Evolutionary conservation across 2,113 vertebrate species (phyloP).

Genomic region (Seriola quinqueradiata): DNA sequence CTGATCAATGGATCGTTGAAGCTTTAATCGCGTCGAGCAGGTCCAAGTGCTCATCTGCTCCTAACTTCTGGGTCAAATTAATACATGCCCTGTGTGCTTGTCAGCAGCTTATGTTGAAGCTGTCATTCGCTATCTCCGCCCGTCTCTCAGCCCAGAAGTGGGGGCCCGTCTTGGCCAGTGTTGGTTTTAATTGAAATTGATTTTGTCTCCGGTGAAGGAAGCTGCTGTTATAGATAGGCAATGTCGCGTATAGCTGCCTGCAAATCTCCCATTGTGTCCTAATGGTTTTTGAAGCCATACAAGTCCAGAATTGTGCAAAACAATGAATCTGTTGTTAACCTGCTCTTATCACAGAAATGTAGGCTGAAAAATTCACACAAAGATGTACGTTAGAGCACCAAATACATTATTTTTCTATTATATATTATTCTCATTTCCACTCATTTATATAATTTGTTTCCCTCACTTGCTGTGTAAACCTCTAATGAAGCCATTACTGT

Average conservation of each 20-base stretch:
- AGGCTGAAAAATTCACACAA: background rate
- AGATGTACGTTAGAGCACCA: background rate
- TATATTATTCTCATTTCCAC: conserved; percentile 26
- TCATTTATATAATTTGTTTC: conserved; percentile 25
- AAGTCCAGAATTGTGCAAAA: conserved; percentile 30
- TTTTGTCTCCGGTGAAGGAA: conserved; percentile 74
- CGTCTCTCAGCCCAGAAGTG: conserved; percentile 43
- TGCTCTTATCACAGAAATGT: background rate
- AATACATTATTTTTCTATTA: background rate
- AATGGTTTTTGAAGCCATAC: conserved; percentile 53
- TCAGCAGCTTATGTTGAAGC: conserved; percentile 49
- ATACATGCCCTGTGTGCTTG: conserved; percentile 35
- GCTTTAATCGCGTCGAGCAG: background rate
- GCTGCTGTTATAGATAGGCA: conserved; percentile 70
- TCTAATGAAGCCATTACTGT: conserved; percentile 44
- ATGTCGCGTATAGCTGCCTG: conserved; percentile 32
- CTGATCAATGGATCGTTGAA: conserved; percentile 28
- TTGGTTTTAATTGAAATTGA: conserved; percentile 84
- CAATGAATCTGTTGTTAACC: conserved; percentile 22
- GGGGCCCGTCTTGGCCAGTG: conserved; percentile 35
- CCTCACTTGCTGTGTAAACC: conserved; percentile 19
- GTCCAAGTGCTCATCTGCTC: conserved; percentile 22
- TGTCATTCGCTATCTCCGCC: conserved; percentile 52
- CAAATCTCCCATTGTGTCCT: conserved; percentile 46
- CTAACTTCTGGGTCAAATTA: conserved; percentile 56